Conservation (phyloP, 2,888 invertebrate species). For the Brachypalpus laphriformis region DNA sequence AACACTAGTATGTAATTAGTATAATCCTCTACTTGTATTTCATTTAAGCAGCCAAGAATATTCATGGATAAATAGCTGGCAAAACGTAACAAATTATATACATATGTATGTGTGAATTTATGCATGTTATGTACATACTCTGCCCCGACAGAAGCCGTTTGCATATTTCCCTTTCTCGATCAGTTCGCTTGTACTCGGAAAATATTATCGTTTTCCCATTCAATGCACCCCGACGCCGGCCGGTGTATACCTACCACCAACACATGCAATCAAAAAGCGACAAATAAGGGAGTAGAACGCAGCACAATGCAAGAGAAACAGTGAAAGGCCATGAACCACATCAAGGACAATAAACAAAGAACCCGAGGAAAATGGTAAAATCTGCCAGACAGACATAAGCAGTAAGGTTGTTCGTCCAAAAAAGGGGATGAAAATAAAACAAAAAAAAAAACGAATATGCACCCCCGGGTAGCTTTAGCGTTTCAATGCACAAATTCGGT, state of each 20-base stretch:
- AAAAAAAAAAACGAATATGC: background rate
- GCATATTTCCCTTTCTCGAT: background rate
- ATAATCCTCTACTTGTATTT: too few relatives aligned
- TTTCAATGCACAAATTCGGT: background rate
- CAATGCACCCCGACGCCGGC: background rate
- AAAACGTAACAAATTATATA: too few relatives aligned
- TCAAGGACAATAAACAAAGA: slow-evolving; percentile 54
- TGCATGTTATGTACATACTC: too few relatives aligned
- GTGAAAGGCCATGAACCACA: slow-evolving; percentile 42
- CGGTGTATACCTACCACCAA: background rate
- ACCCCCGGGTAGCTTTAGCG: background rate
- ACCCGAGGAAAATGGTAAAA: slow-evolving; percentile 34
- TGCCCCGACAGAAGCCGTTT: too few relatives aligned
- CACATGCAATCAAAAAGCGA: background rate
- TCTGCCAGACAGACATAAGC: slow-evolving; percentile 31
- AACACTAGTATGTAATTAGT: too few relatives aligned
- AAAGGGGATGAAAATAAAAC: background rate
- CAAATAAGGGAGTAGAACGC: slow-evolving; percentile 4
- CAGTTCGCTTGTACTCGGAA: background rate
- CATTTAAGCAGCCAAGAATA: too few relatives aligned
- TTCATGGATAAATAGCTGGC: too few relatives aligned
- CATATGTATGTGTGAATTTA: too few relatives aligned
- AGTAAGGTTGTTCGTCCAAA: slow-evolving; percentile 2
- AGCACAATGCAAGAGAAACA: background rate
- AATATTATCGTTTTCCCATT: background rate